These are phyloP conservation scores for Mactromeris polynyma DNA, from an alignment of 2,888 invertebrate species.

Conservation along the genomic window DNA sequence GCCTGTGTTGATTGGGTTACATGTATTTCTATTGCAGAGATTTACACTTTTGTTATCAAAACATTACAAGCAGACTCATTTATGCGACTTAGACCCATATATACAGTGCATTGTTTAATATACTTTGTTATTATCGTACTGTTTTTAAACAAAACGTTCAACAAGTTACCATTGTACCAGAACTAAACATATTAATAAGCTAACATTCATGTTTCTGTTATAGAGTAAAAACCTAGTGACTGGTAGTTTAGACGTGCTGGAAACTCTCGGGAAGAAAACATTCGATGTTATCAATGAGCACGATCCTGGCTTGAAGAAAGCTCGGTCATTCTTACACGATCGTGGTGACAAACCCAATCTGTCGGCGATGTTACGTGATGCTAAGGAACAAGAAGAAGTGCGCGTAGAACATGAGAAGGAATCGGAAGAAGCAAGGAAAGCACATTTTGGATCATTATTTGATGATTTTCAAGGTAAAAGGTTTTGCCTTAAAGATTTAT, in stretches of 20 bases:
- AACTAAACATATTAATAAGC: too few species aligned
- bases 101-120: too few species aligned
- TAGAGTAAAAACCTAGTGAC: conserved; percentile 84
- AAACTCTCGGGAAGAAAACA: conserved; percentile 97
- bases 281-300: conserved; percentile 97
- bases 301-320: conserved; percentile 93
- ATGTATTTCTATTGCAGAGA: too few species aligned
- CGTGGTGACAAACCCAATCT: conserved; percentile 84
- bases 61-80: too few species aligned
- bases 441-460: conserved; percentile 91
- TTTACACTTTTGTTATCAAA: too few species aligned
- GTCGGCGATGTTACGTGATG: conserved; percentile 90
- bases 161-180: too few species aligned
- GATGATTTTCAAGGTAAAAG: conserved; percentile 93
- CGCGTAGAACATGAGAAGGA: conserved; percentile 88
- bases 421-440: conserved; percentile 89
- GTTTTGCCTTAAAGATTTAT: too few species aligned
- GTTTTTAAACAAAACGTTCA: too few species aligned
- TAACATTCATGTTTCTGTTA: conserved; percentile 24
- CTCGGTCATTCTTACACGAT: conserved; percentile 90
- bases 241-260: conserved; percentile 92
- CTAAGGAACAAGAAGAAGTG: conserved; percentile 90
- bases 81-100: too few species aligned
- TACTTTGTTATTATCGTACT: too few species aligned
- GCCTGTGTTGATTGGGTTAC: too few species aligned